Base-by-base conservation (phyloP, 2,113 vertebrate genomes). In the Paracanthobrama guichenoti region DNA sequence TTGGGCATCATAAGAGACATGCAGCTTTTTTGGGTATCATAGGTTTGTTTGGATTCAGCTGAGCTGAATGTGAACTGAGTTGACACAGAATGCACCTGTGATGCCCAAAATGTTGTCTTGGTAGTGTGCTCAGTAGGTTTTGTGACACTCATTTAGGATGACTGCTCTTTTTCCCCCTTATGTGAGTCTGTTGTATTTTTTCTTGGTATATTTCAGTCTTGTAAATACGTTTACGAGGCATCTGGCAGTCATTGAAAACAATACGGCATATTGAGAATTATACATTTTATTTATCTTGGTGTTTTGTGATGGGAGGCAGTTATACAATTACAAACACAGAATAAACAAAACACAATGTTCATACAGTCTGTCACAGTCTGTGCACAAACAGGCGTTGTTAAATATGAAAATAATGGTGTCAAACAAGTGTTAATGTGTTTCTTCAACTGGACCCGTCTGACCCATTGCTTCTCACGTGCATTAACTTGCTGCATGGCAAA, bases 401-500 rank as follows among this genome's bases (percentile, higher is more conserved):
- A 66, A 59, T 75, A 9, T 11, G 73, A 75, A 53, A 75, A 75
- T 75, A 8, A 20, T 48, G 24, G 62, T 64, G 42, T 80, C 44
- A 67, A 53, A 50, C 18, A 50, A 67, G 44, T 80, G 60, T 67
- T 62, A 46, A 62, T 62, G 35, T 79, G 77, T 46, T 62, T 26
- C 13, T 46, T 64, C n/a, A 79, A n/a, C 24, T n/a, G 0, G 59
- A 44, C 57, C 57, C 8, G 0, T 64, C 24, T 79, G 39, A 62
- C 77, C 57, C n/a, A 22, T 26, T 16, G n/a, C 57, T 60, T 24
- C 35, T 79, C 22, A 20, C 11, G n/a, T 62, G 57, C 77, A 62
- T 46, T 26, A 22, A 78, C 31, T 5, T 6, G 4, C 22, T 26
- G 4, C 22, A 46, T 46, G 39, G n/a, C 18, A 28, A 79, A 18